Conservation (phyloP, 2,888 invertebrate genomes). For the Pristionchus mayeri region DNA sequence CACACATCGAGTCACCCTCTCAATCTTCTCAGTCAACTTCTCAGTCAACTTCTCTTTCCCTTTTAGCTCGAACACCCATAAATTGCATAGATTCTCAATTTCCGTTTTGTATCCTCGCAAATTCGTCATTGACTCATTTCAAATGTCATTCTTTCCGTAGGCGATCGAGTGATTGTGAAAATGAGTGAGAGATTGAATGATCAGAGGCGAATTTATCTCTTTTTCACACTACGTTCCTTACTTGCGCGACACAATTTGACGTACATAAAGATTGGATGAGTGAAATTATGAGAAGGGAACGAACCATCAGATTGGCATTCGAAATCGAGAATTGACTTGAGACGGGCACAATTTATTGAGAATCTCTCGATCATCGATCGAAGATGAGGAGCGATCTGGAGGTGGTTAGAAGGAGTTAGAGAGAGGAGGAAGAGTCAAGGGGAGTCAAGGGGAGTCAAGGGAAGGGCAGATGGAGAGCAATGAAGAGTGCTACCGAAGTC, state of each 20-base stretch:
- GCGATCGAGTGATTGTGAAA: neutral
- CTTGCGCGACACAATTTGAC: neutral
- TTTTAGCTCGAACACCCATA: neutral
- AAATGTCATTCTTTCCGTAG: neutral
- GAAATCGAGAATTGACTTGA: constrained; percentile 65
- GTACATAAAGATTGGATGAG: neutral
- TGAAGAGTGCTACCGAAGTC: no score
- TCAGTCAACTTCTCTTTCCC: neutral
- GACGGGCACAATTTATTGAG: constrained; percentile 59
- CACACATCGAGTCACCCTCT: constrained; percentile 72
- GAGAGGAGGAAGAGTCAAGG: neutral
- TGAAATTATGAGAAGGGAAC: neutral
- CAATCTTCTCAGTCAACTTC: constrained; percentile 38
- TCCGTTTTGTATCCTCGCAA: neutral
- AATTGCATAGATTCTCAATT: neutral
- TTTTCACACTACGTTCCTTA: neutral
- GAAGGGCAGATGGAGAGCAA: no score
- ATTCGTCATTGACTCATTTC: constrained; percentile 19
- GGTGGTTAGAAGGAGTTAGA: constrained; percentile 2
- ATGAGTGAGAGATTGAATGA: neutral
- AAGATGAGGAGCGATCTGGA: constrained; percentile 68
- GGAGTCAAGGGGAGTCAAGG: neutral
- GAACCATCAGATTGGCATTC: constrained; percentile 44
- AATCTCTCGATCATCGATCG: constrained; percentile 72
- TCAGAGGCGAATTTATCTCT: no score